Evolutionary conservation across 2,113 vertebrate species (phyloP), one percentile per base, ranked within the genome.

Genomic region (Dasyornis broadbenti): DNA sequence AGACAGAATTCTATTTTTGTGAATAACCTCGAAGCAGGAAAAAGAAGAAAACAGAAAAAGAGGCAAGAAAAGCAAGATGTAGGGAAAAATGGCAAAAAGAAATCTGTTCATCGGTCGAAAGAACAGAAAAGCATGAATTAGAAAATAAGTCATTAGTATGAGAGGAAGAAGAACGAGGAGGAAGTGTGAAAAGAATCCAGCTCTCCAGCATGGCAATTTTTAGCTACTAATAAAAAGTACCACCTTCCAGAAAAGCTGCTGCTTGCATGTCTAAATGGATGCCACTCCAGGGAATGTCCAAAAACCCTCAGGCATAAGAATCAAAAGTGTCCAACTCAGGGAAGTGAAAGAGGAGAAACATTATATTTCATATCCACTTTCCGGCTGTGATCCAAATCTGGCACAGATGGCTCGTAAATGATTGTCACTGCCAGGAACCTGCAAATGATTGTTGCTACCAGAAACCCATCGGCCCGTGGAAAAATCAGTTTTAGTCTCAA

Each of bases 111-210:
- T 69, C 28, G 4, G 72, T 27, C 75, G 44, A 69, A 68, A 77
- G 47, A 89, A 68, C 22, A 93, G 64, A 94, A 83, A 77, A 81
- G 19, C 39, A 53, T 82, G 53, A 91, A 95, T 89, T 91, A 86
- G 61, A 91, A 95, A 92, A 56, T 66, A 84, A 94, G 78, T 37
- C 68, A 88, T 66, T 64, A 96, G 44, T 42, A 40, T 49, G 60
- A 92, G 59, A 59, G 30, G 52, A 90, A 73, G 59, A 86, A 39
- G 64, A 65, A 91, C 0, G 14, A 95, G 53, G 59, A 92, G 63
- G 50, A 94, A 90, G 88, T 93, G 85, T 90, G 66, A 88, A 90
- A 94, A 96, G 44, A 88, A 83, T 75, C 60, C 79, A 93, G 68
- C 60, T 93, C 64, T 71, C 82, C 20, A 70, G 49, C 86, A 92